A percentile compares a stretch with the other conserved stretches of the same genome.
These are phyloP conservation scores for Parnassius apollo DNA, from an alignment of 2,888 invertebrate genomes.

Conservation along the genomic window DNA sequence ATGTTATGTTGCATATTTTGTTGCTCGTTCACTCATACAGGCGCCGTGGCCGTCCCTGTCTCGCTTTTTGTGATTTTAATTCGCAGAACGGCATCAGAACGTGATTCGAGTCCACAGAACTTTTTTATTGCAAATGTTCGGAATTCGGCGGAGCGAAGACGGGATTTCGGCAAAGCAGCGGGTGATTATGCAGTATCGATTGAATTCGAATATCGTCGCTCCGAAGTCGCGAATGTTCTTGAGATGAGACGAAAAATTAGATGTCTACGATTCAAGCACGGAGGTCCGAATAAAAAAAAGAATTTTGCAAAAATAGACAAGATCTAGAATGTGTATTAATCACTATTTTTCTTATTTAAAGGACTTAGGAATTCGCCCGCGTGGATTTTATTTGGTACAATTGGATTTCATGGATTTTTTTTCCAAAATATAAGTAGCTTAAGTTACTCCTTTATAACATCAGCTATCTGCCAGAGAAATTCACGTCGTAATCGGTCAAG, in stretches of 20 bases:
- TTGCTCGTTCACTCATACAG: constrained; percentile 69
- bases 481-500: too few species aligned
- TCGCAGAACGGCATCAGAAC: constrained; percentile 77
- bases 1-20: constrained; percentile 81
- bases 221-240: constrained; percentile 22
- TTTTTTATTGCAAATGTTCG: constrained; percentile 70
- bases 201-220: constrained; percentile 46
- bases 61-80: constrained; percentile 79
- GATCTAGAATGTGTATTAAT: too few species aligned
- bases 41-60: constrained; percentile 57
- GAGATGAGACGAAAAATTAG: constrained; percentile 14
- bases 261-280: constrained; percentile 7
- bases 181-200: constrained; percentile 52
- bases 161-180: constrained; percentile 56
- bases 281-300: neutral
- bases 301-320: too few species aligned
- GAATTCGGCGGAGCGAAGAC: constrained; percentile 66
- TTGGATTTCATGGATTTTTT: too few species aligned
- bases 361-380: too few species aligned
- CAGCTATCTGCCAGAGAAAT: too few species aligned
- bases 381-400: too few species aligned
- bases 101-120: constrained; percentile 74
- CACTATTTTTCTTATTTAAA: too few species aligned
- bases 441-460: too few species aligned
- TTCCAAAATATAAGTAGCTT: too few species aligned